phyloP scores from a whole-genome alignment of 2,797 vertebrate species.

The Jordanella pulchra region DNA sequence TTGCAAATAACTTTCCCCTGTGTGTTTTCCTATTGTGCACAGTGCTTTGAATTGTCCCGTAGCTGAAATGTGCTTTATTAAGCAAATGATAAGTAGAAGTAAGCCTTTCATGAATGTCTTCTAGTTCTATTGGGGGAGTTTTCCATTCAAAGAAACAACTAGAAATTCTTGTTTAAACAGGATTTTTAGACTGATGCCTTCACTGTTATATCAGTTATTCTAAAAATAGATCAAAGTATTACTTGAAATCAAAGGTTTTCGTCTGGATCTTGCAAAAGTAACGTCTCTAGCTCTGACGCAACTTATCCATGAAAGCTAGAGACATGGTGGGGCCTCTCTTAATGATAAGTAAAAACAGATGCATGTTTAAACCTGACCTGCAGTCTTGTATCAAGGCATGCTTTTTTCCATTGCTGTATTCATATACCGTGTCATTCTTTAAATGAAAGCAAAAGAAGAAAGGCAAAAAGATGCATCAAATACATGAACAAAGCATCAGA shows the following conservation, averaged over 20 bases:
- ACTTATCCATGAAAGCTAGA: too few relatives aligned
- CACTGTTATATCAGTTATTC: not conserved
- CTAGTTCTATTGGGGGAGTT: not conserved
- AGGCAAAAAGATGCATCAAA: not conserved
- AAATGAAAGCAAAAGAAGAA: not conserved
- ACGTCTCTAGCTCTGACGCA: not conserved
- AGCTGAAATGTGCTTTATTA: not conserved
- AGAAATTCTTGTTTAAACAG: not conserved
- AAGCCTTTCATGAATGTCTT: too few relatives aligned
- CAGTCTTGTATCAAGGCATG: not conserved
- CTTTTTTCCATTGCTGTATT: not conserved
- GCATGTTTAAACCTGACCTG: slow-evolving; percentile 6
- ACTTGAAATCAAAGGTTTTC: not conserved
- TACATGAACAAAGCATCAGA: too few relatives aligned
- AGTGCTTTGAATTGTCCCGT: too few relatives aligned
- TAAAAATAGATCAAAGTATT: not conserved
- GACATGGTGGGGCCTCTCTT: not conserved
- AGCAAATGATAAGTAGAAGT: not conserved
- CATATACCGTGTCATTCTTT: not conserved
- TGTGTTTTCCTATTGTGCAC: too few relatives aligned
- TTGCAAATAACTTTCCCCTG: too few relatives aligned
- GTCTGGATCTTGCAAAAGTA: too few relatives aligned
- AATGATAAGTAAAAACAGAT: not conserved
- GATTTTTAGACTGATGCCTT: not conserved
- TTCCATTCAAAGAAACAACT: too few relatives aligned